Evolutionary conservation across 37 sponge, comb jelly and placozoan species (phyloP).

Genomic region (Halichondria panicea): DNA sequence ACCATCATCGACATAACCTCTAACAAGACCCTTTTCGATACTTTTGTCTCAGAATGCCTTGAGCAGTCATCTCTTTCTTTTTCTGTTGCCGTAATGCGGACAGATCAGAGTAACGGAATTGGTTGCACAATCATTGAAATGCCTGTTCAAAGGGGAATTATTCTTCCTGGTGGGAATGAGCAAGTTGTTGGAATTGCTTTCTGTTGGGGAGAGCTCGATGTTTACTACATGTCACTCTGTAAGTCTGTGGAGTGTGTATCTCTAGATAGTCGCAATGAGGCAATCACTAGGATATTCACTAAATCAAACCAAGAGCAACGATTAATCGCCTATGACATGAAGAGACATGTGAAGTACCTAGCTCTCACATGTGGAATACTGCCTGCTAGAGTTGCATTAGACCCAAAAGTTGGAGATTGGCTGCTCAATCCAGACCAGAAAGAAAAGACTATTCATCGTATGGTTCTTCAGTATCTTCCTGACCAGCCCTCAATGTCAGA

Average conservation of each 20-base stretch:
- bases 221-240: constrained; percentile 76
- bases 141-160: constrained; percentile 11
- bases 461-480: constrained; percentile 81
- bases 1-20: constrained; percentile 82
- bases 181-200: constrained; percentile 81
- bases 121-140: constrained; percentile 10
- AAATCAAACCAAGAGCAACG: constrained; percentile 4
- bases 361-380: constrained; percentile 49
- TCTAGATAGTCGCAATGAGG: constrained; percentile 15
- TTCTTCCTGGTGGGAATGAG: constrained; percentile 28
- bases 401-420: constrained; percentile 90
- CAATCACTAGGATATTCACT: constrained; percentile 18
- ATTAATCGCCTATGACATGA: constrained; percentile 68
- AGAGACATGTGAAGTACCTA: constrained; percentile 73
- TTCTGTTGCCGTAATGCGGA: constrained; percentile 54
- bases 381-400: constrained; percentile 29
- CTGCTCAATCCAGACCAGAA: constrained; percentile 83
- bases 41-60: constrained; percentile 73
- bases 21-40: constrained; percentile 58
- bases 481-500: constrained; percentile 52
- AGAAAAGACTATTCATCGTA: constrained; percentile 66
- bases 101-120: constrained; percentile 19
- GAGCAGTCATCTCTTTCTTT: constrained; percentile 68
- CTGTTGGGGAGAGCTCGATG: constrained; percentile 83
- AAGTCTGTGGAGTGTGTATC: not conserved